A percentile compares a stretch with the other conserved stretches of the same genome.
These are phyloP conservation scores for Brachyalestes nurse DNA, from an alignment of 2,797 vertebrate genomes.

Conservation along the genomic window DNA sequence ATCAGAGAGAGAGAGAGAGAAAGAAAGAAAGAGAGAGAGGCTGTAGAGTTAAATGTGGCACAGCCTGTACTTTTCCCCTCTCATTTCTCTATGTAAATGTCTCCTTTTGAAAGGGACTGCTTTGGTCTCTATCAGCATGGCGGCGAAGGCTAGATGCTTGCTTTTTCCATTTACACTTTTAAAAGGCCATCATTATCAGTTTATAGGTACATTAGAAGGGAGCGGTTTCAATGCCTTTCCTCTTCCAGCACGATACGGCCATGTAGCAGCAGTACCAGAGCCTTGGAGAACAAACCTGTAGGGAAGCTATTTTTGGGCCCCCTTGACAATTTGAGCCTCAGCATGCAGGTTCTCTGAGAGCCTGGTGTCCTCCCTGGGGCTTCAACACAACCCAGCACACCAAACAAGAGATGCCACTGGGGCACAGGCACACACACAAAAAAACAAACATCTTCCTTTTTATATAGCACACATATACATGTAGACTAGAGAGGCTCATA, in stretches of 20 bases:
- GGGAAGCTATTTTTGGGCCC: constrained; percentile 69
- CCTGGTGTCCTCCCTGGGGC: constrained; percentile 52
- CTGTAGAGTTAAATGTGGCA: constrained; percentile 8
- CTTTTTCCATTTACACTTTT: constrained; percentile 56
- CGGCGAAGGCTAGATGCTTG: constrained; percentile 17
- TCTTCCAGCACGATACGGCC: constrained; percentile 8
- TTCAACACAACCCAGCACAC: constrained; percentile 40
- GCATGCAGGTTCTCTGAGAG: constrained; percentile 58
- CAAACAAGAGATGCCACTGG: constrained; percentile 46
- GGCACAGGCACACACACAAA: constrained; percentile 41
- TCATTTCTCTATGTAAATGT: constrained; percentile 55
- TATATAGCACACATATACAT: not conserved
- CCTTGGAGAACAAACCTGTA: constrained; percentile 54
- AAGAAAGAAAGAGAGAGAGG: not conserved
- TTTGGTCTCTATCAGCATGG: constrained; percentile 42
- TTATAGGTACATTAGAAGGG: constrained; percentile 49
- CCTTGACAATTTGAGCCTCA: constrained; percentile 61
- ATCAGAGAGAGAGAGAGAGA: not conserved
- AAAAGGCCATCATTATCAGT: constrained; percentile 54
- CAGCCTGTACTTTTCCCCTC: constrained; percentile 34
- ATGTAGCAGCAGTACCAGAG: constrained; percentile 23
- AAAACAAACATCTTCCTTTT: constrained; percentile 25
- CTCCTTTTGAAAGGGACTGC: constrained; percentile 37
- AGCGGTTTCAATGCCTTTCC: constrained; percentile 44
- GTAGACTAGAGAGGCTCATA: not conserved